Evolutionary conservation across 2,113 vertebrate genomes (phyloP).

Genomic region (Chaetura pelagica): DNA sequence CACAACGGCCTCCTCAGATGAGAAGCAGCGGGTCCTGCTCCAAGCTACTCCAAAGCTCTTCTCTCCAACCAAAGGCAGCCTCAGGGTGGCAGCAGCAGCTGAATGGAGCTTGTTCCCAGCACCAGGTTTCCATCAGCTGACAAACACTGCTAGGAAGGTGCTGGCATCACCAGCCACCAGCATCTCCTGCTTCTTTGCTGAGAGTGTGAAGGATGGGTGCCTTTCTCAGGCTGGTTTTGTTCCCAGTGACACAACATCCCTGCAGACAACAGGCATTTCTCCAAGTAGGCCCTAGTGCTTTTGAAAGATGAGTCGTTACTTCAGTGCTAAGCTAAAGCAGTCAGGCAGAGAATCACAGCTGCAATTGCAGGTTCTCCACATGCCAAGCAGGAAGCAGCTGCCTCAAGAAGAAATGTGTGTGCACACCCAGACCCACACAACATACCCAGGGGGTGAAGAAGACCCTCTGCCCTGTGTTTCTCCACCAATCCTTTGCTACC

Average conservation of each 20-base stretch:
- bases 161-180: background rate
- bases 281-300: conserved; percentile 69
- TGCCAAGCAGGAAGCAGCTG: conserved; percentile 21
- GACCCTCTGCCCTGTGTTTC: background rate
- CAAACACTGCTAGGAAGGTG: background rate
- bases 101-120: background rate
- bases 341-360: conserved; percentile 55
- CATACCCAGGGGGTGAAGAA: background rate
- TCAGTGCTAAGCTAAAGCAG: conserved; percentile 69
- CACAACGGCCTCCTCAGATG: background rate
- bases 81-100: background rate
- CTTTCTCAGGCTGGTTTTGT: conserved; percentile 44
- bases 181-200: background rate
- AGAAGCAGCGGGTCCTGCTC: background rate
- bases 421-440: background rate
- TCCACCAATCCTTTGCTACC: background rate
- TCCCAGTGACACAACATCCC: conserved; percentile 39
- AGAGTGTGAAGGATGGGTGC: conserved; percentile 6
- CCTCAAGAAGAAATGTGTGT: background rate
- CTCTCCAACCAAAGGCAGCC: background rate
- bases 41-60: background rate
- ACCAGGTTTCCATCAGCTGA: background rate
- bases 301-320: conserved; percentile 70
- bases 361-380: conserved; percentile 9
- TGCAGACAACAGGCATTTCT: conserved; percentile 67